Evolutionary conservation across 2,888 invertebrate species (phyloP).

Genomic region (Trichogramma dendrolimi): DNA sequence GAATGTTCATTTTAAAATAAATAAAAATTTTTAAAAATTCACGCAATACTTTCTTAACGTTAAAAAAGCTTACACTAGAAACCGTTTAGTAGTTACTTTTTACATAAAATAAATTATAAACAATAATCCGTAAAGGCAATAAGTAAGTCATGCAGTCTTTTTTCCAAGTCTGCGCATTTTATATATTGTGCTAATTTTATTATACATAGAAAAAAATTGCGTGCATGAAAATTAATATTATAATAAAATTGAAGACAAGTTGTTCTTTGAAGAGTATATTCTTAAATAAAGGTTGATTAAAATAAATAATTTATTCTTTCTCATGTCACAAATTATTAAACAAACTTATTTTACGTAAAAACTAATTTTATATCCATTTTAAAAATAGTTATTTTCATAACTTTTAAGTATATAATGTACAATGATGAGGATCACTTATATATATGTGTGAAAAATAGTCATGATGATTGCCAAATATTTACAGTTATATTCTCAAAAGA

Average conservation of each 20-base stretch:
- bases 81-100: constrained; percentile 15
- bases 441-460: neutral
- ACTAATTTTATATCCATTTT: constrained; percentile 12
- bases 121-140: too few relatives aligned
- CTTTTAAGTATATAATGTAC: neutral
- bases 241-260: constrained; percentile 26
- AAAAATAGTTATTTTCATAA: constrained; percentile 9
- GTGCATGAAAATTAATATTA: neutral
- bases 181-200: constrained; percentile 2
- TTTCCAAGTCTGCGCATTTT: constrained; percentile 1
- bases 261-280: constrained; percentile 40
- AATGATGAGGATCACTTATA: neutral
- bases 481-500: constrained; percentile 9
- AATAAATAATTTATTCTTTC: constrained; percentile 26
- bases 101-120: too few relatives aligned
- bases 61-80: constrained; percentile 5
- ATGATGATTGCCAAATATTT: constrained; percentile 1
- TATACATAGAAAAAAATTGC: neutral
- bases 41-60: constrained; percentile 10
- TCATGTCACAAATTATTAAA: neutral
- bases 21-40: constrained; percentile 3
- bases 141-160: too few relatives aligned
- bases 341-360: constrained; percentile 10
- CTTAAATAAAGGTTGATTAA: constrained; percentile 42
- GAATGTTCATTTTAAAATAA: constrained; percentile 13